Conservation (phyloP, 1,140 invertebrate species). For the Pseudachorutes palmiensis region DNA sequence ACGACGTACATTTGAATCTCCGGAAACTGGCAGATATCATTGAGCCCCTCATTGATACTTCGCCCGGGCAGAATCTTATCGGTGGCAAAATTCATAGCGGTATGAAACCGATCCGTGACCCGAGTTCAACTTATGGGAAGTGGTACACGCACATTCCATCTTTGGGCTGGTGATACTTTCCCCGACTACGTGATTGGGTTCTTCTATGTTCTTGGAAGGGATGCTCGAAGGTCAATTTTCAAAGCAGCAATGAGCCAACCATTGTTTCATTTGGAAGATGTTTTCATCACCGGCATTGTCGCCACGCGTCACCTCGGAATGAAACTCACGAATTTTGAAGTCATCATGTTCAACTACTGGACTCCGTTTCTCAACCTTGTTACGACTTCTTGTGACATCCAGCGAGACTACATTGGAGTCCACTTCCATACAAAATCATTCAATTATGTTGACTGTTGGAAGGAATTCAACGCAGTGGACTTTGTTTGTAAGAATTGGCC, state of each 20-base stretch:
- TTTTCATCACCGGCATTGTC: slow-evolving; percentile 65
- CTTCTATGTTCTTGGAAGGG: slow-evolving; percentile 65
- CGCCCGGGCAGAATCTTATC: slow-evolving; percentile 15
- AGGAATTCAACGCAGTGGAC: slow-evolving; percentile 3
- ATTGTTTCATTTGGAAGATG: slow-evolving; percentile 72
- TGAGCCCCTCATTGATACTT: neutral
- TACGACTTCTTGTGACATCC: slow-evolving; percentile 12
- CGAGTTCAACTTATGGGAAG: slow-evolving; percentile 33
- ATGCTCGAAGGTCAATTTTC: slow-evolving; percentile 59
- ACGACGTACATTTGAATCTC: slow-evolving; percentile 46
- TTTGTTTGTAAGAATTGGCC: slow-evolving; percentile 14
- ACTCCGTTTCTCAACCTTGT: slow-evolving; percentile 3
- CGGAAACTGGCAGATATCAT: slow-evolving; percentile 39
- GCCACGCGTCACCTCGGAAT: slow-evolving; percentile 18
- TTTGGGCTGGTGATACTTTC: slow-evolving; percentile 36
- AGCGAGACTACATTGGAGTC: slow-evolving; percentile 11
- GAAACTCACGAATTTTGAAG: slow-evolving; percentile 14
- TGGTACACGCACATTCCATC: slow-evolving; percentile 39
- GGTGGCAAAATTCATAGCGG: slow-evolving; percentile 31
- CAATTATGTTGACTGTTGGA: slow-evolving; percentile 13
- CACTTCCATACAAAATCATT: neutral
- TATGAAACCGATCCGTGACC: slow-evolving; percentile 21
- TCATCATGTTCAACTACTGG: slow-evolving; percentile 9
- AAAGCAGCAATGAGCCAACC: slow-evolving; percentile 57
- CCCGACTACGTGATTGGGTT: slow-evolving; percentile 37